These are phyloP conservation scores for Drosophila vallismaia DNA, from an alignment of 2,888 invertebrate genomes.

Conservation along the genomic window DNA sequence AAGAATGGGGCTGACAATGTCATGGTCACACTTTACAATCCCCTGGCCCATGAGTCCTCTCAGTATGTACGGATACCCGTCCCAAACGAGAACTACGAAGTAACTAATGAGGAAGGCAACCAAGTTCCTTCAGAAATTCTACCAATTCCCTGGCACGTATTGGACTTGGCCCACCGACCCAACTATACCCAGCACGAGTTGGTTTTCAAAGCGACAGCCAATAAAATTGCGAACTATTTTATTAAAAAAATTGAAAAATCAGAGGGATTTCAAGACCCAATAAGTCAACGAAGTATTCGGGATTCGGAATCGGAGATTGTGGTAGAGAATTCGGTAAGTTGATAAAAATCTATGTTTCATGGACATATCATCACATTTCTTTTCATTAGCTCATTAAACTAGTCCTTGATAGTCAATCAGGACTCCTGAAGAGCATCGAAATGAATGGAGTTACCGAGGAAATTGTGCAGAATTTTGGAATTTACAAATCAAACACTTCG, in stretches of 20 bases:
- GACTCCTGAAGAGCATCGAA: conserved; percentile 61
- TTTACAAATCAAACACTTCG: conserved; percentile 85
- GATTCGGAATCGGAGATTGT: conserved; percentile 38
- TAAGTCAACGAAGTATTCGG: conserved; percentile 29
- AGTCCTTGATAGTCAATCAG: conserved; percentile 61
- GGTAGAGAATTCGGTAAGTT: conserved; percentile 74
- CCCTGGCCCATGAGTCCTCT: conserved; percentile 87
- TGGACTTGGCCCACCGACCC: conserved; percentile 82
- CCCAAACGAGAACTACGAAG: conserved; percentile 85
- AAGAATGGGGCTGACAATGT: conserved; percentile 84
- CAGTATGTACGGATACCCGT: conserved; percentile 88
- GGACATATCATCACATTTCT: not conserved
- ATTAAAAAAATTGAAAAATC: conserved; percentile 32
- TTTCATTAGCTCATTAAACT: conserved; percentile 72
- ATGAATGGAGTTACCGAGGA: conserved; percentile 76
- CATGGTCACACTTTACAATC: conserved; percentile 92
- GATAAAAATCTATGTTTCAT: not conserved
- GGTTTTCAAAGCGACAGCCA: conserved; percentile 86
- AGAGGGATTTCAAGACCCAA: not conserved
- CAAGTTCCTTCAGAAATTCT: conserved; percentile 87
- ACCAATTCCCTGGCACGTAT: conserved; percentile 86
- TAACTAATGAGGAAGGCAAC: conserved; percentile 86
- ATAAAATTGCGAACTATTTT: conserved; percentile 86
- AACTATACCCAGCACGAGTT: conserved; percentile 88
- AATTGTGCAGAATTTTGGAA: conserved; percentile 87